Evolutionary conservation across 2,888 invertebrate genomes (phyloP).

Genomic region (Muscina levida): DNA sequence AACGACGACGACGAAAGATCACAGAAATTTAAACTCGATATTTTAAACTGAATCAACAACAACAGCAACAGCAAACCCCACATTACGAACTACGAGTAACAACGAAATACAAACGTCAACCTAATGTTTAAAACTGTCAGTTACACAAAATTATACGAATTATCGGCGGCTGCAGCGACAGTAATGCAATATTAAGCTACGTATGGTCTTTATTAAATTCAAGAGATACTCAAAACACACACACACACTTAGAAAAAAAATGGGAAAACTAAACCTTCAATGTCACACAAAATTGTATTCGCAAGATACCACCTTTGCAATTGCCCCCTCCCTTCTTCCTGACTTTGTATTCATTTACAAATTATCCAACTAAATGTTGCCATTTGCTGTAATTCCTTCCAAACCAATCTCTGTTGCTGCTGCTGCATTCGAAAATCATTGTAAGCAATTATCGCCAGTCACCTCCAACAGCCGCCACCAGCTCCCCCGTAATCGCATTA

Average conservation of each 20-base stretch:
- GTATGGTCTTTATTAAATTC: slow-evolving; percentile 47
- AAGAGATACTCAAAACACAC: slow-evolving; percentile 14
- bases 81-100: too few relatives aligned
- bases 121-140: slow-evolving; percentile 62
- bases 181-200: slow-evolving; percentile 56
- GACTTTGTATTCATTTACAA: slow-evolving; percentile 1
- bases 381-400: slow-evolving; percentile 29
- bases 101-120: slow-evolving; percentile 57
- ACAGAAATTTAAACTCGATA: slow-evolving; percentile 52
- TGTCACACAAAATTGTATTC: slow-evolving; percentile 28
- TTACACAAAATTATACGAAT: slow-evolving; percentile 63
- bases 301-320: neutral
- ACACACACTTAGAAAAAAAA: neutral
- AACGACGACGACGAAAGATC: slow-evolving; percentile 58
- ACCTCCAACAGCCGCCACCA: slow-evolving; percentile 2
- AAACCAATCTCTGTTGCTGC: too few relatives aligned
- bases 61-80: too few relatives aligned
- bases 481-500: neutral
- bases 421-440: neutral
- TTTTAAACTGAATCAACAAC: slow-evolving; percentile 44
- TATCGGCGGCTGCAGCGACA: too few relatives aligned
- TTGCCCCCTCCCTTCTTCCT: neutral
- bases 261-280: slow-evolving; percentile 30
- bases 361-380: slow-evolving; percentile 31
- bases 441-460: slow-evolving; percentile 16